These are phyloP conservation scores for Protomyctophum bolini DNA, from an alignment of 2,113 vertebrate species.

Conservation along the genomic window DNA sequence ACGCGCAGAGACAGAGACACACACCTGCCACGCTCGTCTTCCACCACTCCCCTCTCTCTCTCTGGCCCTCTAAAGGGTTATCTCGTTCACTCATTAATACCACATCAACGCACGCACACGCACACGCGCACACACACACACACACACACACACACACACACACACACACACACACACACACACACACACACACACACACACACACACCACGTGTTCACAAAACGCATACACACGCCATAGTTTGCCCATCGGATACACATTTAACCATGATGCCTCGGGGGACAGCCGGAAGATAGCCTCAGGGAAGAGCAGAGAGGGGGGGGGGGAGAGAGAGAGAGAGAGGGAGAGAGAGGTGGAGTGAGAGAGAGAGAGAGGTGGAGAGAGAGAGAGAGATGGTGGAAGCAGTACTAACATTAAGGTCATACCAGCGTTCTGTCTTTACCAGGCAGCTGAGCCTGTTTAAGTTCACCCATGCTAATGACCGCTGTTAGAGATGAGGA, in stretches of 20 bases:
- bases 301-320: slow-evolving; percentile 29
- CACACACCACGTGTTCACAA: too few relatives aligned
- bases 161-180: slow-evolving; percentile 34
- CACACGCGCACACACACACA: slow-evolving; percentile 62
- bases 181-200: neutral
- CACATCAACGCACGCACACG: slow-evolving; percentile 39
- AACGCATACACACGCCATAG: neutral
- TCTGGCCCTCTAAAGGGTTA: slow-evolving; percentile 10
- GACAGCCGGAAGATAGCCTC: slow-evolving; percentile 62
- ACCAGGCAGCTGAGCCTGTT: slow-evolving; percentile 47
- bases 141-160: slow-evolving; percentile 29
- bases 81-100: slow-evolving; percentile 34
- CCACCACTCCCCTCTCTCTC: slow-evolving; percentile 4
- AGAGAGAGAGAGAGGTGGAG: slow-evolving; percentile 12
- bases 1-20: neutral
- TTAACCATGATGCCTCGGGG: slow-evolving; percentile 66
- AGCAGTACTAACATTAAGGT: slow-evolving; percentile 59
- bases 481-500: slow-evolving; percentile 44
- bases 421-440: slow-evolving; percentile 51
- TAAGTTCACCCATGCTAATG: slow-evolving; percentile 38
- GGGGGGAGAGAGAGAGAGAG: slow-evolving; percentile 51
- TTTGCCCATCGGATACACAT: slow-evolving; percentile 13
- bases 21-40: slow-evolving; percentile 9
- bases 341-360: slow-evolving; percentile 35
- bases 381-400: slow-evolving; percentile 46